Base-by-base conservation (phyloP, 2,113 vertebrate genomes). In the Zosterops pallidus region DNA sequence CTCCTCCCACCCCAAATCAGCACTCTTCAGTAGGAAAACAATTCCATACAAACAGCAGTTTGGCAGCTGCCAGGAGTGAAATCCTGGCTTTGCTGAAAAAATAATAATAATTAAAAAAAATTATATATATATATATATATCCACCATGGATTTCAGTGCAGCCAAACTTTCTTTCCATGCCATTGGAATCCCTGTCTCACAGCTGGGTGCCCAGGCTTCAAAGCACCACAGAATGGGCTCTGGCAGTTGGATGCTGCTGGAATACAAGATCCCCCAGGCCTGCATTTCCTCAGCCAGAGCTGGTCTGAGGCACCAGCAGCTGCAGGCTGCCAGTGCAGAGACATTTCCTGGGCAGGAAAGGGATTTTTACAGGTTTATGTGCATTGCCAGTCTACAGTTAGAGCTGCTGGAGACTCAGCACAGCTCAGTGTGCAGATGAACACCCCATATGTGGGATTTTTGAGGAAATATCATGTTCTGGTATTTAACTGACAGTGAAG, bases 41-140 rank as follows among this genome's bases (percentile, higher is more conserved):
- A 44, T 82, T 91, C 89, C 35, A 39, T 62, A 56, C 37, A 86
- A 94, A 85, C 95, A 90, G 81, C 77, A 86, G 65, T 74, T 42
- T 70, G 60, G 69, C 21, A 63, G 46, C 35, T 50, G 69, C 77
- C 94, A 87, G 84, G 49, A 91, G 53, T 20, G 57, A 91, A 87
- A 91, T 84, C 49, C 83, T 89, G 83, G 53, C 78, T 94, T 55
- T 9, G 6, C 44, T 89, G 74, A 84, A 84, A 65, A 44, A 63
- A 83, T 39, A 39, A 39, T 39, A 39, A 39, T 39, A 39, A 39
- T 39, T 39, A 39, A 39, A 39, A 39, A 11, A 39, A 11, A 39
- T 39, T 39, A 39, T 39, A 39, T 39, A 39, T 39, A 39, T 39
- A 11, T 11, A 39, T 39, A 39, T 39, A 39, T 39, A 60, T 78